Conservation (phyloP, 1,140 invertebrate species). For the Sitobion miscanthi region DNA sequence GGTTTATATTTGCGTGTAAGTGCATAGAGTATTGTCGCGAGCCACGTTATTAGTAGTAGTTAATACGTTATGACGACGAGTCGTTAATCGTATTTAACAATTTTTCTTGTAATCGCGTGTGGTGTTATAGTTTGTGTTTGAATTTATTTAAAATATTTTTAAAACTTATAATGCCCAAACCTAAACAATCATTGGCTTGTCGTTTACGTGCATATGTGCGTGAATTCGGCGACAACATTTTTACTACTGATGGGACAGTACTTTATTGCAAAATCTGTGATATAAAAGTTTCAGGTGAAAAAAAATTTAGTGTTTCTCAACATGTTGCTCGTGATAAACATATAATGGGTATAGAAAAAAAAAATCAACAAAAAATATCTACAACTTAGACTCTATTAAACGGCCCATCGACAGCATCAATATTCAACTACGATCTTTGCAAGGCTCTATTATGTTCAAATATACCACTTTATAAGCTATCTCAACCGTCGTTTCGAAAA, state of each 20-base stretch:
- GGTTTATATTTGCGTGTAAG: no score
- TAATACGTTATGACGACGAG: no score
- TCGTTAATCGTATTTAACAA: no score
- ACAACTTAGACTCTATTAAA: not conserved
- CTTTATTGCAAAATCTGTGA: not conserved
- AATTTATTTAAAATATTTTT: no score
- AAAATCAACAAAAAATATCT: not conserved
- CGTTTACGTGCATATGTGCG: no score
- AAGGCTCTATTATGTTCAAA: not conserved
- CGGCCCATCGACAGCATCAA: not conserved
- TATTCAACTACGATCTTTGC: not conserved
- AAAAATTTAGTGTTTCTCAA: not conserved
- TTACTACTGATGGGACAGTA: no score
- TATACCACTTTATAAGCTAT: slow-evolving; percentile 24
- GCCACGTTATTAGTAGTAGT: no score
- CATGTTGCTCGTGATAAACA: not conserved
- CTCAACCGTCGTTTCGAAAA: not conserved
- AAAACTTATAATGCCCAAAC: no score
- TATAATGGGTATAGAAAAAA: not conserved
- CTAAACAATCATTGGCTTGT: no score
- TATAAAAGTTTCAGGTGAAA: not conserved
- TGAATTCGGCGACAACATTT: fast-evolving
- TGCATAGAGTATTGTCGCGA: no score
- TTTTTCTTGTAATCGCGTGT: no score
- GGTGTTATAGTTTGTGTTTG: no score